These are phyloP conservation scores for Caenorhabditis zanzibari DNA, from an alignment of 2,888 invertebrate species.

Conservation along the genomic window DNA sequence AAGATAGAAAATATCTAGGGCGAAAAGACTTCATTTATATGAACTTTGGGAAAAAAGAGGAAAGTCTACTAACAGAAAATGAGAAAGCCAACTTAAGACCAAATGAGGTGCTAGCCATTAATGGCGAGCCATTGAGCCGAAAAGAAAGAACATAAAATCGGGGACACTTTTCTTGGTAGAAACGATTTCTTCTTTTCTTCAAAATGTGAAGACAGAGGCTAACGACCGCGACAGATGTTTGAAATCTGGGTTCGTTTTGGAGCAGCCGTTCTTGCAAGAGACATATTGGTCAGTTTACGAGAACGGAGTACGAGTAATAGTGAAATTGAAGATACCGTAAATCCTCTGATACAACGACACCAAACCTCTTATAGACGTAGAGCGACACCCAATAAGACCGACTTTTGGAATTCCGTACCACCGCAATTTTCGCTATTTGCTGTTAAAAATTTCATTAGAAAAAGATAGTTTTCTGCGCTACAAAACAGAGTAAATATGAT, in stretches of 20 bases:
- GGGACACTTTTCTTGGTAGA: background rate
- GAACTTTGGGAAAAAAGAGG: background rate
- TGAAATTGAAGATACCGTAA: too few species aligned
- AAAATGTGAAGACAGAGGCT: background rate
- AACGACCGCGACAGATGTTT: conserved; percentile 10
- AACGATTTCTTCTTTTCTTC: background rate
- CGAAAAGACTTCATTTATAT: background rate
- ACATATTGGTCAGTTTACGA: background rate
- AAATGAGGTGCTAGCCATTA: conserved; percentile 1
- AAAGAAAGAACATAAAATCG: conserved; percentile 23
- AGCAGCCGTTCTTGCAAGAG: too few species aligned
- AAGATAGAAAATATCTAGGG: conserved; percentile 2
- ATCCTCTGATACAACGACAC: too few species aligned
- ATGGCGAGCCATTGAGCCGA: conserved; percentile 26
- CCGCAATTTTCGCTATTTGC: too few species aligned
- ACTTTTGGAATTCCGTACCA: too few species aligned
- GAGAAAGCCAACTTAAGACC: background rate
- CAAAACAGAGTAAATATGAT: too few species aligned
- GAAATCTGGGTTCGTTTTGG: background rate
- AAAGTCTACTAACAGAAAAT: background rate
- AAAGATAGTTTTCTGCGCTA: too few species aligned
- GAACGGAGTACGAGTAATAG: too few species aligned
- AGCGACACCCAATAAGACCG: too few species aligned
- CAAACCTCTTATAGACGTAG: too few species aligned
- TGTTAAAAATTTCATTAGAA: too few species aligned